Conservation (phyloP, 2,797 vertebrate species). For the Tenualosa ilisha region DNA sequence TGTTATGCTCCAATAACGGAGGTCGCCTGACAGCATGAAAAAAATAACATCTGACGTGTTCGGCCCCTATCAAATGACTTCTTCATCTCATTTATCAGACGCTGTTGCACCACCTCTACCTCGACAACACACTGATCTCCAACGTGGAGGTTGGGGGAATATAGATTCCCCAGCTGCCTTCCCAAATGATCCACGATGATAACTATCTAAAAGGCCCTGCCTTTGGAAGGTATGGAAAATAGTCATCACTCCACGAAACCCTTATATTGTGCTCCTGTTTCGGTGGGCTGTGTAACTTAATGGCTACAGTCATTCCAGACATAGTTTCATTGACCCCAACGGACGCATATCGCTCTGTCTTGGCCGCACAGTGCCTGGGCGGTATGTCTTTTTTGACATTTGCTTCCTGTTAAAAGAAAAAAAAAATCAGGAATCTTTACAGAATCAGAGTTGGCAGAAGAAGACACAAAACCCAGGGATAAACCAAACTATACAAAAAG, state of each 20-base stretch:
- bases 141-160: conserved; percentile 50
- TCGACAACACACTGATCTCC: not conserved
- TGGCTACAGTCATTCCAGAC: conserved; percentile 58
- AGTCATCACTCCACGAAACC: conserved; percentile 61
- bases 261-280: conserved; percentile 63
- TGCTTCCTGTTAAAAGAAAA: conserved; percentile 49
- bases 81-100: conserved; percentile 68
- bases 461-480: conserved; percentile 20
- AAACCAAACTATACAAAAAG: not conserved
- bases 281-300: conserved; percentile 55
- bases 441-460: conserved; percentile 52
- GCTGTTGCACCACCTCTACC: conserved; percentile 62
- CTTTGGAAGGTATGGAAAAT: conserved; percentile 64
- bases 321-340: conserved; percentile 59
- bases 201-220: conserved; percentile 60
- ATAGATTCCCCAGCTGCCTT: conserved; percentile 74
- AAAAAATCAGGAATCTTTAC: conserved; percentile 43
- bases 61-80: conserved; percentile 61
- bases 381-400: conserved; percentile 41
- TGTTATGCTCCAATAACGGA: conserved; percentile 64
- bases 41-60: conserved; percentile 69
- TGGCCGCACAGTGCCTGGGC: conserved; percentile 43
- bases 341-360: conserved; percentile 48
- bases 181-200: conserved; percentile 68
- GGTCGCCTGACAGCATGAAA: conserved; percentile 54